Evolutionary conservation across 2,113 vertebrate species (phyloP), one percentile per base, ranked within the genome.

Genomic region (Amblyornis subalaris): DNA sequence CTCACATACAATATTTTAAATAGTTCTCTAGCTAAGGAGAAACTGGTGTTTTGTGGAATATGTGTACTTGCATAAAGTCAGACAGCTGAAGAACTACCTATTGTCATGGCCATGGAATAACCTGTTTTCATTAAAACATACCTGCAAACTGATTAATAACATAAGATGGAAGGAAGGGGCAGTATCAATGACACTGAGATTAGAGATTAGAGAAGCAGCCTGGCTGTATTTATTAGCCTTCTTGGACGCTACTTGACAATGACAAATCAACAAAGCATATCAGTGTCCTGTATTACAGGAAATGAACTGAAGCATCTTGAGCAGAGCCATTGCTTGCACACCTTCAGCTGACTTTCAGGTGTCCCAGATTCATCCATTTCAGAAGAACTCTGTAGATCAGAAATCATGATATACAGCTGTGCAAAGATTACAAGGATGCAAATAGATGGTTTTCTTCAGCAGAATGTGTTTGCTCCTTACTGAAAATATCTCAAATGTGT

Each of bases 401-500:
- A 66, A 95, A 92, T 65, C 94, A 77, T 20, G 60, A 96, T 70
- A 58, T 82, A 92, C 51, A 96, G 82, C 85, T 91, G 72, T 64
- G 44, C 29, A 81, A 62, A 90, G 35, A 91, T 95, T 95, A 74
- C 36, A 55, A 85, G 70, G 71, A 96, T 89, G 48, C n/a, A 92
- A 96, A 96, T 85, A 90, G 61, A 83, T 65, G 29, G 11, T 72
- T 89, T 94, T 91, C 85, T 92, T 78, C 81, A 79, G 90, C 65
- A 93, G 42, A 93, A 71, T 26, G 35, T 90, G 44, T 77, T 96
- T 77, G 48, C 61, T 96, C 15, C 87, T 92, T 92, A 89, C 82
- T 97, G 65, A 97, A 96, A 95, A 93, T 95, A 96, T 35, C 90
- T 91, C 85, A 62, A 89, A 95, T 89, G 35, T 93, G 70, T 92